A percentile compares a stretch with the other conserved stretches of the same genome.
Conservation (phyloP, 2,888 invertebrate genomes). For the Rhaphigaster nebulosa region DNA sequence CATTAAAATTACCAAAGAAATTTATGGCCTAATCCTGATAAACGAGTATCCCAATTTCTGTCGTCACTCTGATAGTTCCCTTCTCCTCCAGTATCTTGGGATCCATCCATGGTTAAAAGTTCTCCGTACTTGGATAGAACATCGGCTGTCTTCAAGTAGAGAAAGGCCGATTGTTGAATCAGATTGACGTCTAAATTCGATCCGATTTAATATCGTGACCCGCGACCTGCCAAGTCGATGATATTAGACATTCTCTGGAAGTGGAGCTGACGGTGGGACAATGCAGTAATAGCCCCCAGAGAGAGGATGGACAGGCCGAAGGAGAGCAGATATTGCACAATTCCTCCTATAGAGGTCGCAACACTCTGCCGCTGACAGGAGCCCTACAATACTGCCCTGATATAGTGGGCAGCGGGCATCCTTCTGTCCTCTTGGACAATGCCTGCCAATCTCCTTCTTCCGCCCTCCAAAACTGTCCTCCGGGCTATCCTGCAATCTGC, state of each 20-base stretch:
- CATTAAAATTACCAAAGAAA: no score
- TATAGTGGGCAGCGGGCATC: constrained; percentile 15
- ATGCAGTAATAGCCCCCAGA: not conserved
- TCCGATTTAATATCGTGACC: not conserved
- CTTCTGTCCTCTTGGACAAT: not conserved
- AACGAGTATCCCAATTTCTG: no score
- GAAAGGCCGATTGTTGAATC: not conserved
- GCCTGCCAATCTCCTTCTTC: constrained; percentile 20
- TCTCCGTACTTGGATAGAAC: no score
- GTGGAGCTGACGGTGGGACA: not conserved
- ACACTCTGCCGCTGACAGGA: constrained; percentile 20
- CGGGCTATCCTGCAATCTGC: not conserved
- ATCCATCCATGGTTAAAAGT: no score
- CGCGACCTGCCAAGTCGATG: not conserved
- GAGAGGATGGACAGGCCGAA: not conserved
- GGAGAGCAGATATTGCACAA: constrained; percentile 9
- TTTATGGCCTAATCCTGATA: no score
- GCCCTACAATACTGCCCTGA: not conserved
- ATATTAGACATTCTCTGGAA: not conserved
- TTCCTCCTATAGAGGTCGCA: not conserved
- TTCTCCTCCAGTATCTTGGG: no score
- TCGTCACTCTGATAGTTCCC: no score
- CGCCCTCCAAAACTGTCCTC: not conserved
- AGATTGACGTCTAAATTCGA: not conserved
- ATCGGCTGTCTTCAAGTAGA: not conserved